Conservation (phyloP, 1,140 invertebrate species). For the Ptiloglossa arizonensis region DNA sequence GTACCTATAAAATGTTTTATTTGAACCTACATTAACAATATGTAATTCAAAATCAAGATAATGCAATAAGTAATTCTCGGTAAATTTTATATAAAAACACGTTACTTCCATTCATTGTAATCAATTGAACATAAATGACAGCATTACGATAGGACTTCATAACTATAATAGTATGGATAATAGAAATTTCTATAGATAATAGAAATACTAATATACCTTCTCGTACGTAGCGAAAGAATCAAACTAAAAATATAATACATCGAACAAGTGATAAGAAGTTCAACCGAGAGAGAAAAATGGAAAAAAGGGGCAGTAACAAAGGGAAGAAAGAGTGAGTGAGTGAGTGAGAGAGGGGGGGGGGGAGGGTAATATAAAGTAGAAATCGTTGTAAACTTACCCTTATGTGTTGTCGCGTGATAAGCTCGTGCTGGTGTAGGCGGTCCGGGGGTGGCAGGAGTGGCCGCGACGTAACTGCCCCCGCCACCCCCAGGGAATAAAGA, state of each 20-base stretch:
- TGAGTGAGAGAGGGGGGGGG: too few relatives aligned
- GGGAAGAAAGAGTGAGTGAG: background rate
- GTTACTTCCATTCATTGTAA: too few relatives aligned
- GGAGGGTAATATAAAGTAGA: constrained; percentile 11
- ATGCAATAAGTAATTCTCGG: too few relatives aligned
- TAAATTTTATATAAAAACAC: too few relatives aligned
- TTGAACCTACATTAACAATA: too few relatives aligned
- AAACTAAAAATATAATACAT: constrained; percentile 6
- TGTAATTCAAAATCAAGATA: too few relatives aligned
- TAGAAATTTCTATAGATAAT: too few relatives aligned
- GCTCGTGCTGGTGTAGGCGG: constrained; percentile 80
- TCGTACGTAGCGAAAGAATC: background rate
- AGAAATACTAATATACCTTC: background rate
- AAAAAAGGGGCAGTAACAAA: background rate
- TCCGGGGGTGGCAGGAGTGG: constrained; percentile 79
- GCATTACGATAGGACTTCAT: too few relatives aligned
- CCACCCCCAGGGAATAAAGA: constrained; percentile 83
- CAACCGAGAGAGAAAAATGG: constrained; percentile 1
- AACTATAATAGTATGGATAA: too few relatives aligned
- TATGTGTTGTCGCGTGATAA: constrained; percentile 83
- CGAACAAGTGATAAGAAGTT: background rate
- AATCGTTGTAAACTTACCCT: constrained; percentile 76
- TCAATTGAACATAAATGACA: too few relatives aligned
- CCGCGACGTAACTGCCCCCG: constrained; percentile 78
- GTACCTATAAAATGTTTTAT: too few relatives aligned